Evolutionary conservation across 1,140 invertebrate species (phyloP).

Genomic region (Glossosoma conforme): DNA sequence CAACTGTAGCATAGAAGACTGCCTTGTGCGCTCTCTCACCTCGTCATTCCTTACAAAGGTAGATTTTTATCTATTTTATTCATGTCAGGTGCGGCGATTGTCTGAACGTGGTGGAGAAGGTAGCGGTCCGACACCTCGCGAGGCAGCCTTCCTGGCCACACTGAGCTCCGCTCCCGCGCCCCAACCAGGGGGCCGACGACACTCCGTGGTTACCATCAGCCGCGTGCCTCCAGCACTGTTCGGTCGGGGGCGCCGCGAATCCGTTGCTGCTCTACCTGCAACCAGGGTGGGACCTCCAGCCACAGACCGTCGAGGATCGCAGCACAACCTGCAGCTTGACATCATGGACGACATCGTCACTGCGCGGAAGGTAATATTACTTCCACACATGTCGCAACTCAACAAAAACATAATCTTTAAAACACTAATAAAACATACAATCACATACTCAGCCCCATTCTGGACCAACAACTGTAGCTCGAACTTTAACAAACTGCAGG

Average conservation of each 20-base stretch:
- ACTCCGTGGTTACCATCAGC: conserved; percentile 80
- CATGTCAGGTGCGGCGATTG: conserved; percentile 68
- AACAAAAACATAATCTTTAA: too few species aligned
- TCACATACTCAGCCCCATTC: too few species aligned
- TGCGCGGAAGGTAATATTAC: conserved; percentile 73
- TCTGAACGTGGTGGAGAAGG: conserved; percentile 72
- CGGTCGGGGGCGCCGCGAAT: conserved; percentile 69
- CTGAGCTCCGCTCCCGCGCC: conserved; percentile 65
- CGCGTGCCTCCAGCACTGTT: conserved; percentile 69
- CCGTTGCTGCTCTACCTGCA: conserved; percentile 68
- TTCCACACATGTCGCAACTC: too few species aligned
- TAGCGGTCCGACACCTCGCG: conserved; percentile 60
- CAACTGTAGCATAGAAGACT: too few species aligned
- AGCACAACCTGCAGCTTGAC: conserved; percentile 75
- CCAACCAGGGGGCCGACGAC: conserved; percentile 66
- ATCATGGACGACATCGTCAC: conserved; percentile 85
- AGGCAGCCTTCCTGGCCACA: conserved; percentile 75
- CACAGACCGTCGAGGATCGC: conserved; percentile 63
- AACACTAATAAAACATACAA: too few species aligned
- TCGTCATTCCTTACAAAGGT: too few species aligned
- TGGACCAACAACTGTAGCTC: too few species aligned
- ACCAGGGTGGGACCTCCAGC: conserved; percentile 56
- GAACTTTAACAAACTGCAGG: too few species aligned
- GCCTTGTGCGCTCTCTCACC: too few species aligned
- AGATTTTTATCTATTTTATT: too few species aligned